phyloP scores from a whole-genome alignment of 2,797 vertebrate species.

The Uromys caudimaculatus region DNA sequence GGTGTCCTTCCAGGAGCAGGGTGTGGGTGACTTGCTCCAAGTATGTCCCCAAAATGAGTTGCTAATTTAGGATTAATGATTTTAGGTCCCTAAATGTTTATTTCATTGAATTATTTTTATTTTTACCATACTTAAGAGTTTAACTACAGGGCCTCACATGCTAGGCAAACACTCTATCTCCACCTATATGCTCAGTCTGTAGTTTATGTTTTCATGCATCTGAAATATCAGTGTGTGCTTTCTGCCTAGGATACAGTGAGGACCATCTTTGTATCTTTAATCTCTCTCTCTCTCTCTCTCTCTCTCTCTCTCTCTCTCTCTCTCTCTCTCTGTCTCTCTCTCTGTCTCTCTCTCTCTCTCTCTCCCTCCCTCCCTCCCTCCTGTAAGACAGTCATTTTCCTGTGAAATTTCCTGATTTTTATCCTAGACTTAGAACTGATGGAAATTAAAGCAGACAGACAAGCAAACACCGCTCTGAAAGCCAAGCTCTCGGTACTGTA shows the following conservation, averaged over 20 bases:
- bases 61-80: neutral
- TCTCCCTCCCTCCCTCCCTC: rapidly evolving
- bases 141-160: neutral
- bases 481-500: neutral
- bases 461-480: neutral
- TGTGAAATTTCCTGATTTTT: neutral
- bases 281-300: neutral
- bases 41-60: neutral
- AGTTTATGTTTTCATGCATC: neutral
- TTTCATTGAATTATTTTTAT: neutral
- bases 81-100: neutral
- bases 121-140: neutral
- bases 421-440: neutral
- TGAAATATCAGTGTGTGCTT: neutral
- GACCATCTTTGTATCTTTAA: neutral
- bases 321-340: neutral
- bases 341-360: neutral
- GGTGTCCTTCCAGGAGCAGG: neutral
- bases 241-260: too few relatives aligned
- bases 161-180: neutral
- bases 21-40: rapidly evolving
- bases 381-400: neutral
- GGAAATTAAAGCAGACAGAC: neutral
- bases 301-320: neutral
- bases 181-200: neutral